phyloP scores from a whole-genome alignment of 2,113 vertebrate species.

The Takifugu bimaculatus region DNA sequence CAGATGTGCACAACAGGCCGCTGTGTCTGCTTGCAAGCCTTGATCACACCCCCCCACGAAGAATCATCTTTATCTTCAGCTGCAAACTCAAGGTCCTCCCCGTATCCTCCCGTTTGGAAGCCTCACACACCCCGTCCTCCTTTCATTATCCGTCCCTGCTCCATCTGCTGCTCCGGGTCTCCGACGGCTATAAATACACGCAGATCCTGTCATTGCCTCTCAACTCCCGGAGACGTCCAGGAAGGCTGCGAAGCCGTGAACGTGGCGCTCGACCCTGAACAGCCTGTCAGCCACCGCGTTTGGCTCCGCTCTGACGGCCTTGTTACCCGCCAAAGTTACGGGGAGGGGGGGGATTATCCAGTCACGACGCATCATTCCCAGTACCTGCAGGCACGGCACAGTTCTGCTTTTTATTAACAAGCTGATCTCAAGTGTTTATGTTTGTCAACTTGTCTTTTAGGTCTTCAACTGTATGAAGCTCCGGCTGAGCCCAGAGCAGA shows the following conservation, averaged over 20 bases:
- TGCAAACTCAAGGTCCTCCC: constrained; percentile 47
- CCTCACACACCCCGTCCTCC: constrained; percentile 39
- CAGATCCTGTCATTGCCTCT: constrained; percentile 29
- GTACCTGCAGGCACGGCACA: too few relatives aligned
- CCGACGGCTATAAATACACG: constrained; percentile 25
- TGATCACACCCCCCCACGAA: not conserved
- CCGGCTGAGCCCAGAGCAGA: not conserved
- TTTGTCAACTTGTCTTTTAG: not conserved
- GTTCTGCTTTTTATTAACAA: too few relatives aligned
- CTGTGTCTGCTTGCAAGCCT: constrained; percentile 6
- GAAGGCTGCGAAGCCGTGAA: constrained; percentile 17
- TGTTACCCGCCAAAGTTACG: too few relatives aligned
- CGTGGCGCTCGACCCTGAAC: constrained; percentile 25
- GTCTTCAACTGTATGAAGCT: not conserved
- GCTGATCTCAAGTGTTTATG: too few relatives aligned
- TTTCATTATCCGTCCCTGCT: constrained; percentile 44
- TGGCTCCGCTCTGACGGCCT: not conserved
- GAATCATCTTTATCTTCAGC: constrained; percentile 34
- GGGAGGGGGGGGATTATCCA: too few relatives aligned
- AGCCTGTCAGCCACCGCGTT: constrained; percentile 3
- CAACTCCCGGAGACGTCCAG: constrained; percentile 22
- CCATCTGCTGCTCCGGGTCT: constrained; percentile 52
- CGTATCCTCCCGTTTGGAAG: constrained; percentile 34
- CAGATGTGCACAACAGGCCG: not conserved
- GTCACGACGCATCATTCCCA: too few relatives aligned